phyloP scores from a whole-genome alignment of 2,888 invertebrate genomes.

The Papilio elwesi region DNA sequence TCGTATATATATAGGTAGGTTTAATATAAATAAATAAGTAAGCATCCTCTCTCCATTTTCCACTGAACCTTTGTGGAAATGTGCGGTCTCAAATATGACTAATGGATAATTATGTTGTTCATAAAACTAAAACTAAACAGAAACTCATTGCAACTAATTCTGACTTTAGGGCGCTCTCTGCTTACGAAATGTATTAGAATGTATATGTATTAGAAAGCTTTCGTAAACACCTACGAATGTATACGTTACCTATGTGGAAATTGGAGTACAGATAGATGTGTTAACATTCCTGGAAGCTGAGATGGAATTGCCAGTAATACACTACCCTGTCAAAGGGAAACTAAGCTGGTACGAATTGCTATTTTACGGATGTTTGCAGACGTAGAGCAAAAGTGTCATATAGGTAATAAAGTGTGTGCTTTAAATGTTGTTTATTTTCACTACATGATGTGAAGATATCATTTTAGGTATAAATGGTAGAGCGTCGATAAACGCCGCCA shows the following conservation, averaged over 20 bases:
- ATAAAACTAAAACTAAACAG: not conserved
- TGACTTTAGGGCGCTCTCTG: not conserved
- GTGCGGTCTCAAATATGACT: too few species aligned
- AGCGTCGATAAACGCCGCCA: not conserved
- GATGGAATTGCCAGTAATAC: constrained; percentile 10
- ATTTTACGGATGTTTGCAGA: not conserved
- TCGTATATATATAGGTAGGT: too few species aligned
- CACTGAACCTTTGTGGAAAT: too few species aligned
- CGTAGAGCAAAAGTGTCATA: not conserved
- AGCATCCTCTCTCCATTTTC: too few species aligned
- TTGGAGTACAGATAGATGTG: not conserved
- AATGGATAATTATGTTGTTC: not conserved
- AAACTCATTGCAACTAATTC: not conserved
- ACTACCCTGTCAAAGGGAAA: constrained; percentile 9
- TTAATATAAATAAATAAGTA: too few species aligned
- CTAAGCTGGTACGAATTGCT: not conserved
- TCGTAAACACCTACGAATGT: not conserved
- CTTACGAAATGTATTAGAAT: not conserved
- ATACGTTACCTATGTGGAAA: not conserved
- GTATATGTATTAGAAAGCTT: not conserved
- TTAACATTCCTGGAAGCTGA: constrained; percentile 6
- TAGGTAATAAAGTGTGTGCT: not conserved
- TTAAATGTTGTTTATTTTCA: not conserved
- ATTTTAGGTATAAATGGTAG: not conserved
- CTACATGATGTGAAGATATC: not conserved